These are phyloP conservation scores for Bombus ignitus DNA, from an alignment of 1,140 invertebrate species.

Conservation along the genomic window DNA sequence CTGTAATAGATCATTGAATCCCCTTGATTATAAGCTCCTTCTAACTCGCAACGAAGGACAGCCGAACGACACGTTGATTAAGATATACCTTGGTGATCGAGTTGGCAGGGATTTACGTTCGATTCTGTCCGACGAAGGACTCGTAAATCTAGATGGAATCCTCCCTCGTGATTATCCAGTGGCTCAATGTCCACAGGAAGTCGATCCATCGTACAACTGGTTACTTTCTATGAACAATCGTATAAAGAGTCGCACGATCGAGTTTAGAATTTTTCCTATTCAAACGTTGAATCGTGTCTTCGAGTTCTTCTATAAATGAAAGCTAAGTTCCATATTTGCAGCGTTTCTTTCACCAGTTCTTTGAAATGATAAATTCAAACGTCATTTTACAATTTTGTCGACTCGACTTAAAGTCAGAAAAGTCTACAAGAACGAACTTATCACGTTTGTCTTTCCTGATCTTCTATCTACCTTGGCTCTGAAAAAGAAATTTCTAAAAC, in stretches of 20 bases:
- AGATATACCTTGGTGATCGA: slow-evolving; percentile 53
- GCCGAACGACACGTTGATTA: slow-evolving; percentile 45
- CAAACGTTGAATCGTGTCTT: not conserved
- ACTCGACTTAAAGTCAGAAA: too few species aligned
- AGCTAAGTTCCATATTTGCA: too few species aligned
- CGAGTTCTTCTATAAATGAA: not conserved
- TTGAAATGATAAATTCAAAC: too few species aligned
- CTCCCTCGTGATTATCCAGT: slow-evolving; percentile 52
- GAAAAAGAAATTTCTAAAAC: too few species aligned
- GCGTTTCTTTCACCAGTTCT: too few species aligned
- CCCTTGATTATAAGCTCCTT: slow-evolving; percentile 10
- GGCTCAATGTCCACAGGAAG: not conserved
- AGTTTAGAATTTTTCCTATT: not conserved
- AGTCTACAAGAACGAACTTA: too few species aligned
- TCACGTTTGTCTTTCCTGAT: too few species aligned
- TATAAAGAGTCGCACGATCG: not conserved
- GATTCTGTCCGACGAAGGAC: slow-evolving; percentile 40
- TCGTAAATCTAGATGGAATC: slow-evolving; percentile 20
- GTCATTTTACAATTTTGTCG: too few species aligned
- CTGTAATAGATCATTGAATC: slow-evolving; percentile 13
- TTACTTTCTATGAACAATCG: slow-evolving; percentile 28
- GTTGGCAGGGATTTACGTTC: slow-evolving; percentile 54
- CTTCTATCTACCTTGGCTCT: too few species aligned
- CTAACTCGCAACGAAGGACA: slow-evolving; percentile 27
- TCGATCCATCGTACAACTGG: not conserved